Base-by-base conservation (phyloP, 1,140 invertebrate species). In the Pollicipes pollicipes region DNA sequence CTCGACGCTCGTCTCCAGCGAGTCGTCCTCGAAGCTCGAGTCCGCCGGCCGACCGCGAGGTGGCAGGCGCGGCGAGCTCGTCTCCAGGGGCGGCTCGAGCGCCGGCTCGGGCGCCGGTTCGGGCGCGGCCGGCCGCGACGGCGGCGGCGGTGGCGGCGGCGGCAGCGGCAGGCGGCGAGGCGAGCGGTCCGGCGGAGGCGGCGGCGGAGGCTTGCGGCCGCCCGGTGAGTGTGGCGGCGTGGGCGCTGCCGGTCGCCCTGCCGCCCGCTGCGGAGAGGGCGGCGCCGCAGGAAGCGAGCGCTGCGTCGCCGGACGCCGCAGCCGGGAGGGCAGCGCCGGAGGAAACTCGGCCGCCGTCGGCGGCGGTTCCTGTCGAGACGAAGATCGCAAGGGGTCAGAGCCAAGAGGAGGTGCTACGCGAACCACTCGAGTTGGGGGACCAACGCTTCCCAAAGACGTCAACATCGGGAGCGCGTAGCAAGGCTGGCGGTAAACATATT, bases 181-280 rank as follows among this genome's bases (percentile, higher is more conserved):
- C 27, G 32, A 68, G 3, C n/a, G 64, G 26, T 70, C 63, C 29
- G 71, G 45, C 30, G 66, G 63, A 1, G 37, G 77, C 71, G 69
- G 76, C 76, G 29, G 73, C 75, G 13, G 76, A 74, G 24, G 75
- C 75, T 35, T 35, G 6, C 35, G 35, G 35, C 35, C 35, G 35
- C 35, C 35, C 35, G 35, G 35, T 6, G 35, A 35, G 35, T 35
- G 35, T 6, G 35, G 35, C 35, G 35, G 35, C 17, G 45, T 10
- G 13, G 17, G 17, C 45, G 45, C 17, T 10, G 17, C 45, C 6
- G 45, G 17, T 21, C 6, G 6, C 13, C 6, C 6, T 3, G 24
- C 45, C 8, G 21, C 45, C 45, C 45, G 45, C 45, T 58, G 45
- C 6, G 45, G 45, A 2, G 45, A 58, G 17, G 45, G 3, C 13